phyloP scores from a whole-genome alignment of 2,113 vertebrate genomes.

The Cranoglanis bouderius region DNA sequence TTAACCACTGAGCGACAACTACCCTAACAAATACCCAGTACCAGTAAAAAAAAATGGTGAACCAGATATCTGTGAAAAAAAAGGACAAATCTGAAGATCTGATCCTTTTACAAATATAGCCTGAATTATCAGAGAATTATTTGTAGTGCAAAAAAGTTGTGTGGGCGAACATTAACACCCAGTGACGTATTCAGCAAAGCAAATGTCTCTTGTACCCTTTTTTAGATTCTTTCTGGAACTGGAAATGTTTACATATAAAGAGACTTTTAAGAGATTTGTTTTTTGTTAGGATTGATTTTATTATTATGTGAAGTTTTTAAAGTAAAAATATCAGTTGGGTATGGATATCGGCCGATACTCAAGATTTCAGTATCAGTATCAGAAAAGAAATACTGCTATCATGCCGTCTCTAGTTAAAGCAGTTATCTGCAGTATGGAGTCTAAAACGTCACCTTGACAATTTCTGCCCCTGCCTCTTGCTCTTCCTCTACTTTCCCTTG shows the following conservation, averaged over 20 bases:
- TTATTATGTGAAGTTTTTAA: not conserved
- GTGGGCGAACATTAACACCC: not conserved
- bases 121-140: no score
- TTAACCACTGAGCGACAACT: no score
- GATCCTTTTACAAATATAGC: no score
- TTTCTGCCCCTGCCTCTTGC: constrained; percentile 51
- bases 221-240: not conserved
- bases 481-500: constrained; percentile 68
- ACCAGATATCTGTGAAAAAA: no score
- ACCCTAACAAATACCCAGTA: no score
- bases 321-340: not conserved
- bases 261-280: not conserved
- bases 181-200: not conserved
- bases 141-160: no score
- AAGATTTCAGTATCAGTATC: not conserved
- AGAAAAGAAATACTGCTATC: not conserved
- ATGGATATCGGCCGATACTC: not conserved
- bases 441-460: constrained; percentile 63
- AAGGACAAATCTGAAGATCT: no score
- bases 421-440: constrained; percentile 5
- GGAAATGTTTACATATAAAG: not conserved
- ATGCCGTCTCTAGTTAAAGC: not conserved
- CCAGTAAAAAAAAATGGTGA: no score
- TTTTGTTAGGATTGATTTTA: not conserved
- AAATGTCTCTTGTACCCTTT: not conserved